Base-by-base conservation (phyloP, 2,797 vertebrate genomes). In the Diplodus puntazzo region DNA sequence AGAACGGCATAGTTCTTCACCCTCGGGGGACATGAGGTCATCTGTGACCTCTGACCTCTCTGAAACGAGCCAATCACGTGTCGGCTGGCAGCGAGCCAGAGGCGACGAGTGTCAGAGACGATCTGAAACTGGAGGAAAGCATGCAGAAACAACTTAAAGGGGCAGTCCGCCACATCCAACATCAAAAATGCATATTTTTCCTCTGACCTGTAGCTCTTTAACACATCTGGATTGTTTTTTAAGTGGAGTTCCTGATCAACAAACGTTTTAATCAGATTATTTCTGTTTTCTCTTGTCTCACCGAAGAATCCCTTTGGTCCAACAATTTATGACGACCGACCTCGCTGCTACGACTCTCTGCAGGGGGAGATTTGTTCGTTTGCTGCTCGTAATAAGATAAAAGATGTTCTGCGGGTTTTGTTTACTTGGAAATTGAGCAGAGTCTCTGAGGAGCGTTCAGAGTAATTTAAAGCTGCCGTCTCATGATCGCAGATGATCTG, bases 1-100 rank as follows among this genome's bases (percentile, higher is more conserved):
- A 78, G 34, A 84, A 17, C 54, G 48, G 57, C 85, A 91, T 88
- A 88, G 55, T 75, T 90, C 27, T 81, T 81, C 66, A 65, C 86
- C 59, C 68, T 10, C 12, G 58, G 58, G 87, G 87, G 42, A 59
- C 48, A 8, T 85, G 71, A 89, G 30, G 80, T 89, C 86, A 91
- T 81, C 21, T 3, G 3, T 80, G 77, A 89, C 79, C 90, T 80
- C 65, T 88, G 78, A 90, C 71, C 82, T 45, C 30, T 39, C 14
- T n/a, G 12, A 30, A 65, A 69, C 18, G 14, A 83, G 48, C 75
- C 53, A 75, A 75, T 83, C 53, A 25, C 12, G 30, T 75, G 59
- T 64, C n/a, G 67, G 50, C 59, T 72, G 80, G 78, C 49, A 10
- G 34, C 1, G 55, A 73, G 39, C 74, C 79, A 79, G 64, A 42